Evolutionary conservation across 2,113 vertebrate species (phyloP), one percentile per base, ranked within the genome.

Genomic region (Butorides virescens): DNA sequence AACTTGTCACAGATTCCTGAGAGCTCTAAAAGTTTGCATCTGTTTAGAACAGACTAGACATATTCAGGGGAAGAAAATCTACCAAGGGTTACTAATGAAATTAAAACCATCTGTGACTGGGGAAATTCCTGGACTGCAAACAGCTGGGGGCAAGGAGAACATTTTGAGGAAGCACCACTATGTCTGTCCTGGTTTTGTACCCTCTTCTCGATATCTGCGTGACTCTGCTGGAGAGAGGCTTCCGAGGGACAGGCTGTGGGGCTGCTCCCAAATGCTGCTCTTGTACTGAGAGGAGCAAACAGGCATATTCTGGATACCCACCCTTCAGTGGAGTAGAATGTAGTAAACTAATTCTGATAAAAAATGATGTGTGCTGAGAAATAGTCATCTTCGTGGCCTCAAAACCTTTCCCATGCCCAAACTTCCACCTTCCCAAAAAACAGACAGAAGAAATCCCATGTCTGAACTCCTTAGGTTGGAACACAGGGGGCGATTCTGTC

Each of bases 61-160:
- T 62, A 62, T 72, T 77, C 25, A 56, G 4, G 4, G 23, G 17
- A 92, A 46, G 52, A 59, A 94, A 95, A 93, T 53, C 58, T 79
- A 29, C 46, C 12, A 10, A 88, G 81, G 22, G 49, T 92, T 93
- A 94, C 52, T 86, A 90, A 94, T 65, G 46, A 32, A 86, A 86
- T 90, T 90, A 92, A 96, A 97, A 61, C 58, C 82, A 95, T 93
- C 75, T 93, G 88, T 70, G 58, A 86, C 44, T 15, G 21, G 49
- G 66, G 63, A 90, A 86, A 79, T 90, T 79, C 91, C 71, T 92
- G 53, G 44, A 90, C 1, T 71, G 52, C 65, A 90, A 78, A 90
- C 29, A 80, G 68, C 74, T 85, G 61, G 65, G 77, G 67, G 79
- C 5, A 1, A 72, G 46, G 37, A 90, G 27, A 77, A 27, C 19